Base-by-base conservation (phyloP, 2,113 vertebrate species). In the Cacatua alba region DNA sequence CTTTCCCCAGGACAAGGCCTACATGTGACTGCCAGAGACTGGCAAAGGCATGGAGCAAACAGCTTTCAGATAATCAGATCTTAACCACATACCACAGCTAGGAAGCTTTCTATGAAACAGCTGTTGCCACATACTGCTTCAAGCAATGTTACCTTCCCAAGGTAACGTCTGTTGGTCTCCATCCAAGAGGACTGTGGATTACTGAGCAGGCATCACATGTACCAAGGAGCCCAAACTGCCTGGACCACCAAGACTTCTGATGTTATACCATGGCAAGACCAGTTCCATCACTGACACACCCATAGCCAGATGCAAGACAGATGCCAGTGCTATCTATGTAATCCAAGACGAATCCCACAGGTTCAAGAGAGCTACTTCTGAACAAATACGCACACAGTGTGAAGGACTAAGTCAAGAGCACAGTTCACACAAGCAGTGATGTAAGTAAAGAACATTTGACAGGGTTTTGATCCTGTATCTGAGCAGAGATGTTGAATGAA, bases 241-340 rank as follows among this genome's bases (percentile, higher is more conserved):
- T 2, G 53, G 37, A 55, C 37, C 77, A 60, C 26, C 72, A 35
- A 10, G 18, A 51, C 53, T 53, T 25, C 49, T 37, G 13, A 29
- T 46, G n/a, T 21, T n/a, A 11, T 0, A 5, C 0, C 0, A 33
- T 5, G 35, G 55, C 43, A 26, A n/a, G 17, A 65, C 6, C 35
- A 78, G 77, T 3, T 84, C 62, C 64, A 44, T 6, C 26, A 26
- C 25, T 29, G n/a, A 60, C 35, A 46, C 14, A 20, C 17, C 35
- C 67, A 44, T 4, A 28, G 44, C 17, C 72, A 65, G 70, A 41
- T 74, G 77, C 17, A 35, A 37, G n/a, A 18, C 7, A 12, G 80
- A 13, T 24, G 17, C 10, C 75, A 91, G 44, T 33, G 60, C 1
- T 1, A 24, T 1, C 48, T 19, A 6, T 1, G 4, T 15, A 71